These are phyloP conservation scores for Ametastegia equiseti DNA, from an alignment of 2,888 invertebrate species.

Conservation along the genomic window DNA sequence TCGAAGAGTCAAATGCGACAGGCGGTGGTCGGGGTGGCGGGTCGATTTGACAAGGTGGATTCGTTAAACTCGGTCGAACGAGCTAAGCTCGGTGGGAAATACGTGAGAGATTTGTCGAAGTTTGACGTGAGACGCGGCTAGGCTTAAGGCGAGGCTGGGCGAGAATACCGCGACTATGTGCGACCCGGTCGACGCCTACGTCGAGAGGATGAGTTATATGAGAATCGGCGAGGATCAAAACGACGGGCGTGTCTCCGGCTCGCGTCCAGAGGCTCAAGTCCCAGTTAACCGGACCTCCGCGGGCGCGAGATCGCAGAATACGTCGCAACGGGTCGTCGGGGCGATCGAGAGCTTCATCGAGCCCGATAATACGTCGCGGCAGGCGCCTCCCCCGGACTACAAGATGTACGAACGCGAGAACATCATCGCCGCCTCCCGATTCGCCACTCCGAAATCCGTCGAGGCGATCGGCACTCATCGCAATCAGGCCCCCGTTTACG, in stretches of 20 bases:
- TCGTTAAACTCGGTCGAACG: no score
- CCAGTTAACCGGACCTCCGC: conserved; percentile 63
- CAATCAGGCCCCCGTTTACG: conserved; percentile 82
- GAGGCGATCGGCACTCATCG: conserved; percentile 79
- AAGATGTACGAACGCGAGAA: conserved; percentile 85
- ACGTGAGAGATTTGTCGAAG: no score
- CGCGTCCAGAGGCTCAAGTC: conserved; percentile 73
- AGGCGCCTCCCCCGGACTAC: conserved; percentile 73
- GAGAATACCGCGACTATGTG: conserved; percentile 62
- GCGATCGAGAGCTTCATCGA: conserved; percentile 83
- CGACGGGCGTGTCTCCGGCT: conserved; percentile 61
- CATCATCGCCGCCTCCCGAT: conserved; percentile 87
- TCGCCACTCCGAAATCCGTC: conserved; percentile 86
- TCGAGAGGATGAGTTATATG: conserved; percentile 72
- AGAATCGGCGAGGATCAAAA: conserved; percentile 69
- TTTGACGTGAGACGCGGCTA: conserved; percentile 11
- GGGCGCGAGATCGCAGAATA: conserved; percentile 53
- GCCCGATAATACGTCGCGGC: conserved; percentile 62
- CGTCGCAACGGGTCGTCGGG: conserved; percentile 78
- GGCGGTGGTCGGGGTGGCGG: neutral
- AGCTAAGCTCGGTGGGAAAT: no score
- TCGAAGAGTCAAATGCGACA: neutral
- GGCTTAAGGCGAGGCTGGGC: neutral
- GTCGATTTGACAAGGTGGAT: neutral
- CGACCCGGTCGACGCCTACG: conserved; percentile 72